Conservation (phyloP, 2,797 vertebrate species). For the Hybognathus amarus region DNA sequence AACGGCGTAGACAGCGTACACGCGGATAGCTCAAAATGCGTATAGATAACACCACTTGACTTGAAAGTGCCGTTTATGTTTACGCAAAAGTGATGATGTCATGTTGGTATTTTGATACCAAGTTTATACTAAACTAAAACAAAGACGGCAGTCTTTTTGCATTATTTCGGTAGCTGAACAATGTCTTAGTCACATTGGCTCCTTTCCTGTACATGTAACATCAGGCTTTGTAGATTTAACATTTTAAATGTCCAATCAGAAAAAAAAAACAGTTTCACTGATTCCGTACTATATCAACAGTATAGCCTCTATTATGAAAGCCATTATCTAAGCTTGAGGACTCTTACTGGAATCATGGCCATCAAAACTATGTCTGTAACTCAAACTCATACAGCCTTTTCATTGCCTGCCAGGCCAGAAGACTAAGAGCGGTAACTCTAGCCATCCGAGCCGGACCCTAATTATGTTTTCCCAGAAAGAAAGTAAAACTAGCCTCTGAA, state of each 20-base stretch:
- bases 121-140: not conserved
- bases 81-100: too few species aligned
- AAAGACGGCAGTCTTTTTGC: not conserved
- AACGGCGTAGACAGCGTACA: too few species aligned
- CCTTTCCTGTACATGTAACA: conserved; percentile 32
- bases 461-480: conserved; percentile 62
- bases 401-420: conserved; percentile 39
- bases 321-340: conserved; percentile 40
- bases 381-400: conserved; percentile 31
- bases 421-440: conserved; percentile 51
- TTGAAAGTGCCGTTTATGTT: too few species aligned
- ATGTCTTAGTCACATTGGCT: not conserved
- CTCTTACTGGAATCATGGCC: conserved; percentile 50
- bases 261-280: not conserved
- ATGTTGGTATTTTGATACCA: too few species aligned
- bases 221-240: conserved; percentile 26
- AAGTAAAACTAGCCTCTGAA: conserved; percentile 56
- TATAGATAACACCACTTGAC: too few species aligned
- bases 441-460: conserved; percentile 45
- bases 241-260: conserved; percentile 4
- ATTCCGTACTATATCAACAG: not conserved
- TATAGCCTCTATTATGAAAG: conserved; percentile 36
- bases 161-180: not conserved
- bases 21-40: too few species aligned
- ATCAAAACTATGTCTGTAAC: conserved; percentile 49